Percentiles rank a stretch among this genome's conserved stretches.
These are phyloP conservation scores for Desoria tigrina DNA, from an alignment of 2,888 invertebrate species.

Conservation along the genomic window DNA sequence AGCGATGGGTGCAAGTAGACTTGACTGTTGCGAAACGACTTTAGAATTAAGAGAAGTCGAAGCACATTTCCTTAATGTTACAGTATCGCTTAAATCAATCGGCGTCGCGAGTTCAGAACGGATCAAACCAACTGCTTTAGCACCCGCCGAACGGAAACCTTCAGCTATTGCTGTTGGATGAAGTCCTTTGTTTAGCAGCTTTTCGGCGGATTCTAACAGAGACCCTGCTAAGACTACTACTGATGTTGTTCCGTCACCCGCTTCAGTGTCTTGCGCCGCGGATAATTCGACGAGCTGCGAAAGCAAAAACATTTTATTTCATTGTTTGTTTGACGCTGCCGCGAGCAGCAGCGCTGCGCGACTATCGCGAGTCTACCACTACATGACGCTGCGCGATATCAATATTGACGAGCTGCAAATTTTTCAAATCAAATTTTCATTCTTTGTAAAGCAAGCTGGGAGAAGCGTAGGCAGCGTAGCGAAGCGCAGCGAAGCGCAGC, in stretches of 20 bases:
- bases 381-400: no score
- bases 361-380: no score
- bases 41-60: constrained; percentile 97
- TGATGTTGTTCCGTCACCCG: constrained; percentile 98
- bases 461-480: no score
- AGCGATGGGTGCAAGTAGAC: constrained; percentile 91
- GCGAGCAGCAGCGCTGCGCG: no score
- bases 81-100: constrained; percentile 44
- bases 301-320: not conserved
- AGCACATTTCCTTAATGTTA: constrained; percentile 74
- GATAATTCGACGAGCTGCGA: constrained; percentile 92
- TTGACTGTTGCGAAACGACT: constrained; percentile 97
- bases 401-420: no score
- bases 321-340: no score
- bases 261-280: constrained; percentile 97
- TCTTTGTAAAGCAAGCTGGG: no score
- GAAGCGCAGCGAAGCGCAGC: no score
- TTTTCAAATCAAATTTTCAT: no score
- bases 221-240: constrained; percentile 98
- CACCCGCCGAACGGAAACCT: constrained; percentile 85
- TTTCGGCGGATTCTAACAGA: constrained; percentile 89
- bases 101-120: constrained; percentile 48
- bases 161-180: constrained; percentile 98
- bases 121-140: constrained; percentile 44
- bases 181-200: constrained; percentile 87